These are phyloP conservation scores for Microtus obscurus DNA, from an alignment of 2,797 vertebrate genomes.

Conservation along the genomic window DNA sequence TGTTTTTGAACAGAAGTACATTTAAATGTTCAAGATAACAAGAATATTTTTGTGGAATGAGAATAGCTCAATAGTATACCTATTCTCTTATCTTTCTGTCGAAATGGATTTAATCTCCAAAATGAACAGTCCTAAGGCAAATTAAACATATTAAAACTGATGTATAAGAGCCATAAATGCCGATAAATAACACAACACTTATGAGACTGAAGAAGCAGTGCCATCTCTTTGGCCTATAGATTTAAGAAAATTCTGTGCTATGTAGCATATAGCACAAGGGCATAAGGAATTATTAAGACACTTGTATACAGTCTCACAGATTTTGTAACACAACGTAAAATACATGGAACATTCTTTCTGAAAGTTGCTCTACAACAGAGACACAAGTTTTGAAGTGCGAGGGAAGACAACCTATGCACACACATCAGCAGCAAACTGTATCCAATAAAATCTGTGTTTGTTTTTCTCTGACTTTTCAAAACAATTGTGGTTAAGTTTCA, in stretches of 20 bases:
- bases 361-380: background rate
- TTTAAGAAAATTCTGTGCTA: background rate
- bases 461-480: background rate
- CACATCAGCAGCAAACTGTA: background rate
- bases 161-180: background rate
- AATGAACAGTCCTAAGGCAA: background rate
- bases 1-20: background rate
- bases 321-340: background rate
- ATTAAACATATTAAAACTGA: background rate
- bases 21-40: background rate
- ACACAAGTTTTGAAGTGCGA: background rate
- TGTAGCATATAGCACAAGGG: background rate
- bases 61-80: background rate
- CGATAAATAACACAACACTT: background rate
- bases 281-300: background rate
- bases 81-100: background rate
- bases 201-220: background rate
- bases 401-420: too few species aligned
- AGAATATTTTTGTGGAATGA: background rate
- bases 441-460: background rate
- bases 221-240: too few species aligned
- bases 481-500: background rate
- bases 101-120: background rate
- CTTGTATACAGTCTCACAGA: background rate
- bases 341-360: background rate